Base-by-base conservation (phyloP, 2,797 vertebrate species). In the Sebastes nivosus region DNA sequence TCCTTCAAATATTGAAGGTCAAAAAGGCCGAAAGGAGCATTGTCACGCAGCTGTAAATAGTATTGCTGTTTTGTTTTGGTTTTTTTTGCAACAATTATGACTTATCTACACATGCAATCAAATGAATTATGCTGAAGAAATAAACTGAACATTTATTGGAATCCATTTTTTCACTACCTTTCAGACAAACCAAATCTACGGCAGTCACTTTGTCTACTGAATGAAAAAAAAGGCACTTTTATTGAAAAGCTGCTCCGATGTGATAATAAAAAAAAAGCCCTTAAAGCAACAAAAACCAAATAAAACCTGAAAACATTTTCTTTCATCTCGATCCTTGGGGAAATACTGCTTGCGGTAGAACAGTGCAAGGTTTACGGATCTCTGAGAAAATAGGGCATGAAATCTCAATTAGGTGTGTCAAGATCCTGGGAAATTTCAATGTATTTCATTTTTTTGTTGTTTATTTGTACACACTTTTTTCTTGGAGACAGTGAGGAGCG, bases 401-500 rank as follows among this genome's bases (percentile, higher is more conserved):
- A 95, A 93, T 94, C 89, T 94, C 93, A 94, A 92, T 94, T 92
- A 95, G 80, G 92, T 55, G 79, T 92, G 90, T 94, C 90, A 89
- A 91, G 92, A 94, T 93, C 86, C 88, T 73, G 80, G 81, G 87
- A 89, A 91, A 92, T 94, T 87, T 94, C 84, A 87, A 86, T 90
- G 84, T 29, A 73, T 85, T 72, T 46, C n/a, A 0, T 22, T 10
- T 12, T 27, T 7, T 59, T 38, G 5, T 38, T 52, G 18, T 52
- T 52, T 6, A 38, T 65, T 22, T 36, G 14, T 4, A 24, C 52
- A 66, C 59, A 61, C 79, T 66, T 66, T 74, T 79, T 79, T 91
- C 72, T 75, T 16, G 11, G 20, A 90, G 88, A 91, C 83, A 82
- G 54, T 27, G 88, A 89, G 84, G 60, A 74, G 78, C n/a, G 16